Evolutionary conservation across 2,888 invertebrate species (phyloP).

Genomic region (Hedya salicella): DNA sequence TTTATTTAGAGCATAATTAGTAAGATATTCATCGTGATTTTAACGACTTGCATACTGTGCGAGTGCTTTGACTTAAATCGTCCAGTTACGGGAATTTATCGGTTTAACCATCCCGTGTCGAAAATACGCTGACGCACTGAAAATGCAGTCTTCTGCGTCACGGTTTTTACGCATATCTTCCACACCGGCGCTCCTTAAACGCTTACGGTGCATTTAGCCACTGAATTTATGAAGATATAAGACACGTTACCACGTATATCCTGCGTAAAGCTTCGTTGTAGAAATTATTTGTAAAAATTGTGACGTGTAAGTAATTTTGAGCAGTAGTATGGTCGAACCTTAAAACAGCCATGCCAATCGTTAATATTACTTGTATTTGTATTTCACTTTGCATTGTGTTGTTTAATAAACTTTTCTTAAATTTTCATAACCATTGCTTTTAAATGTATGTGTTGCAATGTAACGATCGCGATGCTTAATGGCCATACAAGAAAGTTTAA

Average conservation of each 20-base stretch:
- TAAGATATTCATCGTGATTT: not conserved
- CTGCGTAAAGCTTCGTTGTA: no score
- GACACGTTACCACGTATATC: no score
- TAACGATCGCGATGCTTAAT: conserved; percentile 26
- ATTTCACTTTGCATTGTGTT: not conserved
- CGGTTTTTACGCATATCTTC: no score
- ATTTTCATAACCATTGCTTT: conserved; percentile 10
- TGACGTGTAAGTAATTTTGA: no score
- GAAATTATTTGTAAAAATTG: no score
- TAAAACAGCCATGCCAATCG: not conserved
- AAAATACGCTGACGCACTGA: no score
- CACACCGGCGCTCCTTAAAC: no score
- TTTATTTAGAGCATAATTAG: not conserved
- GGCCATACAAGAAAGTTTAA: conserved; percentile 1
- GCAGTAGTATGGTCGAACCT: no score
- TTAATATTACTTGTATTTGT: not conserved
- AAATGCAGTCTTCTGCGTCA: no score
- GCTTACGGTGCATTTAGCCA: no score
- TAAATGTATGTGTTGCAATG: conserved; percentile 18
- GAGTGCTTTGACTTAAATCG: not conserved
- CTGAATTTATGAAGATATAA: no score
- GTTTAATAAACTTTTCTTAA: not conserved
- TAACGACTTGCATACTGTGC: not conserved
- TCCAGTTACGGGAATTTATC: not conserved
- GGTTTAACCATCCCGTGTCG: no score